Evolutionary conservation across 1,140 invertebrate species (phyloP).

Genomic region (Drosophila truncata): DNA sequence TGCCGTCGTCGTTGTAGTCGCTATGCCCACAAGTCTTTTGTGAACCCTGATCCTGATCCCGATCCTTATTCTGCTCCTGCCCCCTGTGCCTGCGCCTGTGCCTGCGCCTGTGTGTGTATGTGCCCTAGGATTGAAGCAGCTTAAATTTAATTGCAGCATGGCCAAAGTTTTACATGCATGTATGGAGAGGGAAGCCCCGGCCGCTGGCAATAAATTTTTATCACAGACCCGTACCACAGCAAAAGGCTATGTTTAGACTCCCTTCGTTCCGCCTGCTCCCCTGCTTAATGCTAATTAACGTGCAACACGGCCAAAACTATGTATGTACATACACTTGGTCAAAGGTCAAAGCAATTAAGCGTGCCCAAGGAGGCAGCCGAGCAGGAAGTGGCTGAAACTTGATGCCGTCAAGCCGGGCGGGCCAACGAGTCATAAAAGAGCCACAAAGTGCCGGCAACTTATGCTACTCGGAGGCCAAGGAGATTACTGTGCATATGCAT

Average conservation of each 20-base stretch:
- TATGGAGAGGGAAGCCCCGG: slow-evolving; percentile 15
- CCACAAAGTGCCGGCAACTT: slow-evolving; percentile 61
- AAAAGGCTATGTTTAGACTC: slow-evolving; percentile 23
- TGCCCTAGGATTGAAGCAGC: slow-evolving; percentile 68
- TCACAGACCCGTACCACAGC: slow-evolving; percentile 48
- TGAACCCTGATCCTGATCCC: slow-evolving; percentile 47
- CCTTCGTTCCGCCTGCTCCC: slow-evolving; percentile 24
- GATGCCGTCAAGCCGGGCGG: slow-evolving; percentile 30
- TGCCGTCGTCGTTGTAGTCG: slow-evolving; percentile 59
- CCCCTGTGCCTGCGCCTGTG: background rate
- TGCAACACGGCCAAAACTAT: slow-evolving; percentile 73
- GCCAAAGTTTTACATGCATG: slow-evolving; percentile 67
- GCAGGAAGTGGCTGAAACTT: slow-evolving; percentile 31
- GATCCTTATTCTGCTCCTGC: slow-evolving; percentile 3
- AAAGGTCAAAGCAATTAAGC: slow-evolving; percentile 81
- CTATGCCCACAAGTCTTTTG: slow-evolving; percentile 62
- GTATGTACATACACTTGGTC: slow-evolving; percentile 53
- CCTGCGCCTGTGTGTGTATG: slow-evolving; percentile 15
- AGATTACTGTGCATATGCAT: slow-evolving; percentile 6
- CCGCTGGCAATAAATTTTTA: slow-evolving; percentile 71
- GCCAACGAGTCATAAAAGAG: slow-evolving; percentile 67
- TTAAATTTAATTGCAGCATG: slow-evolving; percentile 79
- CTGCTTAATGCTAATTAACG: slow-evolving; percentile 82
- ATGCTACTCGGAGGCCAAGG: slow-evolving; percentile 16
- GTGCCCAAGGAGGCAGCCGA: slow-evolving; percentile 41